These are phyloP conservation scores for Mesocentrotus franciscanus DNA, from an alignment of 53 echinoderm and acorn worm genomes.

Conservation along the genomic window DNA sequence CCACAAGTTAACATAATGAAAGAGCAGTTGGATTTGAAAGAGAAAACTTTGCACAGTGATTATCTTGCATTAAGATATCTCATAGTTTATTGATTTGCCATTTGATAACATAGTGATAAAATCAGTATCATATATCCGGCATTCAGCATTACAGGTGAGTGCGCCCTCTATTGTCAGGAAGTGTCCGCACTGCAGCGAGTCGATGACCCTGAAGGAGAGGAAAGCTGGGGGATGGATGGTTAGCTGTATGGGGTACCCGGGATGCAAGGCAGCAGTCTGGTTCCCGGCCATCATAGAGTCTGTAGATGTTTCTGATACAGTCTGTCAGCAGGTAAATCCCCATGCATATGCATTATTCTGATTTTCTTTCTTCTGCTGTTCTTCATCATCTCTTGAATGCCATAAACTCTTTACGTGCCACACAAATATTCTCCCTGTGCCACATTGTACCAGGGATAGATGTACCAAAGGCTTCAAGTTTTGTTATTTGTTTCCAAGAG, in stretches of 20 bases:
- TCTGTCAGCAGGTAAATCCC: constrained; percentile 78
- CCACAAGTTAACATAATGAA: too few species aligned
- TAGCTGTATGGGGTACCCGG: constrained; percentile 91
- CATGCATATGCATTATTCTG: not conserved
- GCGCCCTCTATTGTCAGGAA: constrained; percentile 70
- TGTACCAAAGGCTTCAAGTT: too few species aligned
- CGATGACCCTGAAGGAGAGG: constrained; percentile 90
- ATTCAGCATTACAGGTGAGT: constrained; percentile 4
- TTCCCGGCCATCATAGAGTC: constrained; percentile 81
- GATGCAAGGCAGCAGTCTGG: constrained; percentile 90
- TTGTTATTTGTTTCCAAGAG: too few species aligned
- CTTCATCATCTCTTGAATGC: too few species aligned
- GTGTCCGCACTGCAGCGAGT: constrained; percentile 86
- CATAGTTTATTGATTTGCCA: too few species aligned
- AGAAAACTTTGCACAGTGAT: too few species aligned
- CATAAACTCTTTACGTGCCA: too few species aligned
- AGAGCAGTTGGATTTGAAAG: too few species aligned
- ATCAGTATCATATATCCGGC: not conserved
- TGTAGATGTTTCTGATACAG: constrained; percentile 79
- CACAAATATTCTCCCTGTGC: too few species aligned
- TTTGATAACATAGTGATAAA: not conserved
- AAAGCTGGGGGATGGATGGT: constrained; percentile 96
- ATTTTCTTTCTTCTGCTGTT: not conserved
- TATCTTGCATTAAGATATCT: too few species aligned
- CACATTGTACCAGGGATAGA: too few species aligned